Percentiles rank a stretch among this genome's conserved stretches.
phyloP scores from a whole-genome alignment of 2,888 invertebrate genomes.

The Panzeria rudis region DNA sequence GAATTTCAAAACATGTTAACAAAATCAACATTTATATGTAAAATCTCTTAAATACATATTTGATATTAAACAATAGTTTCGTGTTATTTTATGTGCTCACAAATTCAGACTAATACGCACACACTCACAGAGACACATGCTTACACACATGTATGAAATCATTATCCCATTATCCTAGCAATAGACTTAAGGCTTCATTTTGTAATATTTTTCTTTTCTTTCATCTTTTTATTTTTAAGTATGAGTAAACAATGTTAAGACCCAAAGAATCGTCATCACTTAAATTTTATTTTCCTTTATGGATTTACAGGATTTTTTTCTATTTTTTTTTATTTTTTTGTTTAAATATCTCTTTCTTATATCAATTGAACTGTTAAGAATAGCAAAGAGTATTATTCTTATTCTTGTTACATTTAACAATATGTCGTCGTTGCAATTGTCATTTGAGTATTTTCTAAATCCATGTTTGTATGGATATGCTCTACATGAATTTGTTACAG shows the following conservation, averaged over 20 bases:
- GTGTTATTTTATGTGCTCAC: neutral
- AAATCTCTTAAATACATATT: slow-evolving; percentile 46
- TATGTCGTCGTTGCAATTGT: slow-evolving; percentile 68
- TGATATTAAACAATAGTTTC: slow-evolving; percentile 33
- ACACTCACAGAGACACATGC: neutral
- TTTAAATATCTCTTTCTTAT: slow-evolving; percentile 21
- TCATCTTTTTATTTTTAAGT: neutral
- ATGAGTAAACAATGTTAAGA: slow-evolving; percentile 38
- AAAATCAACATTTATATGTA: slow-evolving; percentile 37
- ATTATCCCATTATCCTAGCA: slow-evolving; percentile 60
- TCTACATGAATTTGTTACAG: neutral
- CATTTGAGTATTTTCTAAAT: slow-evolving; percentile 53
- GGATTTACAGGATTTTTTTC: slow-evolving; percentile 45
- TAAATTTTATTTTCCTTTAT: slow-evolving; percentile 38
- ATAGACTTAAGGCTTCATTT: slow-evolving; percentile 54
- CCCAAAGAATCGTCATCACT: slow-evolving; percentile 50
- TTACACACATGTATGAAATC: slow-evolving; percentile 21
- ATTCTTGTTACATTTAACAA: slow-evolving; percentile 59
- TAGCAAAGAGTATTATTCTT: slow-evolving; percentile 27
- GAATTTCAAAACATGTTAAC: slow-evolving; percentile 40
- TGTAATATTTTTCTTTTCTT: neutral
- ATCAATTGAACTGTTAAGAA: slow-evolving; percentile 43
- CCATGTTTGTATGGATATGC: slow-evolving; percentile 12
- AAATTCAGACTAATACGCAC: neutral
- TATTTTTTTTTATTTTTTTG: neutral